Evolutionary conservation across 2,888 invertebrate genomes (phyloP), one percentile per base, ranked within the genome.

Genomic region (Phaonia tiefii): DNA sequence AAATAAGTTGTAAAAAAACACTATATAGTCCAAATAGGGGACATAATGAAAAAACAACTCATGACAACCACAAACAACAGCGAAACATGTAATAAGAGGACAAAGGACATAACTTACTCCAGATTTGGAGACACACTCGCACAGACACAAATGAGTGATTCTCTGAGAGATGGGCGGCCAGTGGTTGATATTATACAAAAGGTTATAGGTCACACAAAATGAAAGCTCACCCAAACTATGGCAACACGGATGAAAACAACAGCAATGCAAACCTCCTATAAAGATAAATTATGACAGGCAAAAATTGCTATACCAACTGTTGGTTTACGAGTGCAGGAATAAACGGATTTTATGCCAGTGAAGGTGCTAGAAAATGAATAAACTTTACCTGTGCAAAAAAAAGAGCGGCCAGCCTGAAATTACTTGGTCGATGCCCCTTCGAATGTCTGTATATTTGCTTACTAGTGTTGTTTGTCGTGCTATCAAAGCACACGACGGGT

Each of bases 41-140:
- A 79, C 58, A 60, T 63, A 71, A 82, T 72, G 76, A 70, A 82
- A 51, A 66, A 69, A 51, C 7, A 31, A 5, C 8, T 51, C 75
- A 75, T 81, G 81, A 81, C 81, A 78, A 78, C 81, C 81, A 56
- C 77, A 81, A 81, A 15, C 49, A 73, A 70, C 42, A 67, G 54
- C 31, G 70, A 17, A 46, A 39, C 60, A 25, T 31, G 26, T 25
- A 56, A 8, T 20, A 72, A 74, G 56, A 66, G 54, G 66, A 67
- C 69, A 79, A 79, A 46, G n/a, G 20, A 51, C 22, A 63, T 65
- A 65, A 80, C 46, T 49, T 46, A 70, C 44, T 74, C 58, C 51
- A 65, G 31, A 66, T 80, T 44, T 17, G 46, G 46, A 46, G 42
- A 63, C 54, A 54, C 13, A 25, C 22, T 22, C 42, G n/a, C n/a